Evolutionary conservation across 2,888 invertebrate genomes (phyloP).

Genomic region (Cosmorhoe ocellata): DNA sequence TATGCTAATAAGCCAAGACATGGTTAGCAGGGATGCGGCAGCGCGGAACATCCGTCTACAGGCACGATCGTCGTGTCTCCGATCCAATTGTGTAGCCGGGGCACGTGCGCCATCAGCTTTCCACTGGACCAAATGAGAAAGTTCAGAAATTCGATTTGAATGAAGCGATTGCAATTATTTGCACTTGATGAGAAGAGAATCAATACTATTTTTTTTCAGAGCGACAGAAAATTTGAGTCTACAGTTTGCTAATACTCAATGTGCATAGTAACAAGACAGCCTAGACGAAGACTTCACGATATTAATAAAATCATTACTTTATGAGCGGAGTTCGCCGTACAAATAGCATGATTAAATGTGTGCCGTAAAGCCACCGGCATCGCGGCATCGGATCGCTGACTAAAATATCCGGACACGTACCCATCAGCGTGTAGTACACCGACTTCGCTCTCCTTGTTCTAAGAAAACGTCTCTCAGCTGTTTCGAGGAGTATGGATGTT

Average conservation of each 20-base stretch:
- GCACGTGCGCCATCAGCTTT: constrained; percentile 45
- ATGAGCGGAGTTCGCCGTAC: constrained; percentile 38
- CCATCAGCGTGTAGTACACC: constrained; percentile 31
- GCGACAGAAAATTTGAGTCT: too few species aligned
- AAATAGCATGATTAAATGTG: constrained; percentile 42
- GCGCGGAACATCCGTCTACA: constrained; percentile 32
- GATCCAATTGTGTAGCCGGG: constrained; percentile 36
- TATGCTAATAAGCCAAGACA: constrained; percentile 56
- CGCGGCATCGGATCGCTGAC: constrained; percentile 44
- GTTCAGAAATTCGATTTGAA: constrained; percentile 13
- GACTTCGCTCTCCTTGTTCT: constrained; percentile 43
- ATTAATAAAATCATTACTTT: constrained; percentile 41
- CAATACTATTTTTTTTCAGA: too few species aligned
- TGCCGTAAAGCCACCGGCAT: constrained; percentile 54
- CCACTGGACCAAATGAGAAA: constrained; percentile 35
- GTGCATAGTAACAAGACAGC: constrained; percentile 19
- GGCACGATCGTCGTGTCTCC: constrained; percentile 23
- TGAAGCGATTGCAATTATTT: constrained; percentile 7
- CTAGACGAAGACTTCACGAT: constrained; percentile 11
- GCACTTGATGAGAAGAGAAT: not conserved
- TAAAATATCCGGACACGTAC: constrained; percentile 54
- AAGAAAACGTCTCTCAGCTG: constrained; percentile 41
- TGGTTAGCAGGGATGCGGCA: constrained; percentile 30
- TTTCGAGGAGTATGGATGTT: constrained; percentile 40
- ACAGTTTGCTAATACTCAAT: too few species aligned